These are phyloP conservation scores for Zonitis immaculata DNA, from an alignment of 2,888 invertebrate genomes.

Conservation along the genomic window DNA sequence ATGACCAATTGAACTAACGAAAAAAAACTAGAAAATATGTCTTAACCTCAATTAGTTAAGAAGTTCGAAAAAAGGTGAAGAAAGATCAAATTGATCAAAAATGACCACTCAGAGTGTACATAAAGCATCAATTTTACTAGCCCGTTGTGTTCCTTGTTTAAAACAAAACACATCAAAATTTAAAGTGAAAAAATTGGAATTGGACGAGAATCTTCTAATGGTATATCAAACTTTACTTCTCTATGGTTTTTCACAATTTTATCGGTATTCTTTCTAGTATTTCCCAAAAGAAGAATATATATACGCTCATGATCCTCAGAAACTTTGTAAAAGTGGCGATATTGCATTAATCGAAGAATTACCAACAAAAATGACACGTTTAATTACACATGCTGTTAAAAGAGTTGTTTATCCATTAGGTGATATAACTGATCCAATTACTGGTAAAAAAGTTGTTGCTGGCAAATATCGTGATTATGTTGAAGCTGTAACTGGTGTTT, in stretches of 20 bases:
- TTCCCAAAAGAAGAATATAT: constrained; percentile 68
- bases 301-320: constrained; percentile 75
- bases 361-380: constrained; percentile 65
- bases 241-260: too few relatives aligned
- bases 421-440: constrained; percentile 81
- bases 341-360: constrained; percentile 73
- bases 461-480: constrained; percentile 71
- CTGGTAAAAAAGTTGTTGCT: constrained; percentile 72
- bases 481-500: constrained; percentile 61
- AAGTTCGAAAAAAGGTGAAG: background rate
- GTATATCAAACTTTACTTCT: too few relatives aligned
- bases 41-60: background rate
- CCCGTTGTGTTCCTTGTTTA: constrained; percentile 72
- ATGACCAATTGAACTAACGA: too few relatives aligned
- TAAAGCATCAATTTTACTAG: constrained; percentile 59
- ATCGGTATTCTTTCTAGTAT: too few relatives aligned
- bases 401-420: constrained; percentile 78
- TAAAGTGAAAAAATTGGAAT: constrained; percentile 65
- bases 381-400: constrained; percentile 75
- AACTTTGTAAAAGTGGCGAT: constrained; percentile 76
- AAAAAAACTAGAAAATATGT: too few relatives aligned
- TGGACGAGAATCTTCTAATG: constrained; percentile 74
- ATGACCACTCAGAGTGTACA: constrained; percentile 47
- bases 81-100: background rate
- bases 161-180: constrained; percentile 78